These are phyloP conservation scores for Rhyacophila brunnea DNA, from an alignment of 1,140 invertebrate species.

Conservation along the genomic window DNA sequence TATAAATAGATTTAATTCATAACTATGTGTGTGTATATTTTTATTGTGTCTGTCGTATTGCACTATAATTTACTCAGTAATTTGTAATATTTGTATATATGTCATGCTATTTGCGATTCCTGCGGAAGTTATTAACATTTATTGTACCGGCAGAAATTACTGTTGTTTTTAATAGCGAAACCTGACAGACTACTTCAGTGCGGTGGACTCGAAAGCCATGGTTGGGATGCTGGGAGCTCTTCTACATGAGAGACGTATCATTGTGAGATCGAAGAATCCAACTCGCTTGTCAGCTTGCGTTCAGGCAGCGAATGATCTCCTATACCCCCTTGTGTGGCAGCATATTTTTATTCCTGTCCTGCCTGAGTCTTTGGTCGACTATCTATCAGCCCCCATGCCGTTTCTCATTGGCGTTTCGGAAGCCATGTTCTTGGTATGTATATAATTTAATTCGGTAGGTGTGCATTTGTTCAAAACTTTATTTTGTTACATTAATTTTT, in stretches of 20 bases:
- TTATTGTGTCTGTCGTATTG: no score
- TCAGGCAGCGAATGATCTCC: conserved; percentile 87
- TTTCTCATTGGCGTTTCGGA: conserved; percentile 91
- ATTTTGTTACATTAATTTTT: no score
- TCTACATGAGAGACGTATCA: conserved; percentile 87
- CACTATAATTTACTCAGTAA: no score
- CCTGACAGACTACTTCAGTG: conserved; percentile 94
- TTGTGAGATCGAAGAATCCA: conserved; percentile 84
- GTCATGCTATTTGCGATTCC: no score
- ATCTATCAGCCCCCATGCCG: conserved; percentile 91
- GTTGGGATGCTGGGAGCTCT: conserved; percentile 91
- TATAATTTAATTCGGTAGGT: no score
- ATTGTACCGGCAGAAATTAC: not conserved
- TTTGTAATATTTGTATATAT: no score
- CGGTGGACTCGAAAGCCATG: conserved; percentile 89
- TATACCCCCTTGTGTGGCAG: conserved; percentile 98
- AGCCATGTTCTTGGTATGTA: conserved; percentile 72
- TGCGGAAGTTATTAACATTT: no score
- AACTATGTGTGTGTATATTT: no score
- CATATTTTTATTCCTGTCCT: conserved; percentile 95
- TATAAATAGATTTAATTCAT: no score
- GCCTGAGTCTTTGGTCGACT: conserved; percentile 84
- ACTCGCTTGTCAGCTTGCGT: conserved; percentile 89
- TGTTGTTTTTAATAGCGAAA: conserved; percentile 72
- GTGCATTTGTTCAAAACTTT: no score